Conservation (phyloP, 2,113 vertebrate genomes). For the Donacobius atricapilla region DNA sequence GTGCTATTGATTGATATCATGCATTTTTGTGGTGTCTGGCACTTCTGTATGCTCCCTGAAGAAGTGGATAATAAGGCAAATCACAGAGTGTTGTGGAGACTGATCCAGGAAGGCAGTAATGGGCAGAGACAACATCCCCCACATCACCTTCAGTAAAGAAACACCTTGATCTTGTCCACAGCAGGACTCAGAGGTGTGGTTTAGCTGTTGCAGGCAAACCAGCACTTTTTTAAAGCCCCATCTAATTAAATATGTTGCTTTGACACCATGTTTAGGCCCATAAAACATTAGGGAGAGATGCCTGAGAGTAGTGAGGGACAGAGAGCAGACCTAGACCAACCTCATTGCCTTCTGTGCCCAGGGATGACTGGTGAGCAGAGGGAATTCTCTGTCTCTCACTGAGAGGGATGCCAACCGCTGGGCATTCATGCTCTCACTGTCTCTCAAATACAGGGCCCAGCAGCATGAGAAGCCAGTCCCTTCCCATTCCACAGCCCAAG, state of each 20-base stretch:
- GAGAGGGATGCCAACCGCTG: not conserved
- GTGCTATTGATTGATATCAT: not conserved
- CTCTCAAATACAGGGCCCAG: not conserved
- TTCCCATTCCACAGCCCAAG: not conserved
- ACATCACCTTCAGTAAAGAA: not conserved
- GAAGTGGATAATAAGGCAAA: not conserved
- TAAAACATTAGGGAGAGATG: not conserved
- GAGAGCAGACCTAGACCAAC: not conserved
- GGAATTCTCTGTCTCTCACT: not conserved
- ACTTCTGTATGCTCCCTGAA: not conserved
- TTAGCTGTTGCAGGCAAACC: not conserved
- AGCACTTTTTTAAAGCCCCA: not conserved
- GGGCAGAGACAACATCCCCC: not conserved
- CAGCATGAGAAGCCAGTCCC: not conserved
- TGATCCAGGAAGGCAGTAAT: not conserved
- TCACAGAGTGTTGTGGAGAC: not conserved
- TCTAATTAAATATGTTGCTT: not conserved
- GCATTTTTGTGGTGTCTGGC: not conserved
- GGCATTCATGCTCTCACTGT: not conserved
- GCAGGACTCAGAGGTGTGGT: not conserved
- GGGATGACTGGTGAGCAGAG: not conserved
- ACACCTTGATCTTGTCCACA: not conserved
- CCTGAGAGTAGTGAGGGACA: not conserved
- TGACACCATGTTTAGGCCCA: not conserved
- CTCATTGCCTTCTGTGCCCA: not conserved